These are phyloP conservation scores for Temnothorax ravouxi DNA, from an alignment of 2,888 invertebrate species.

Conservation along the genomic window DNA sequence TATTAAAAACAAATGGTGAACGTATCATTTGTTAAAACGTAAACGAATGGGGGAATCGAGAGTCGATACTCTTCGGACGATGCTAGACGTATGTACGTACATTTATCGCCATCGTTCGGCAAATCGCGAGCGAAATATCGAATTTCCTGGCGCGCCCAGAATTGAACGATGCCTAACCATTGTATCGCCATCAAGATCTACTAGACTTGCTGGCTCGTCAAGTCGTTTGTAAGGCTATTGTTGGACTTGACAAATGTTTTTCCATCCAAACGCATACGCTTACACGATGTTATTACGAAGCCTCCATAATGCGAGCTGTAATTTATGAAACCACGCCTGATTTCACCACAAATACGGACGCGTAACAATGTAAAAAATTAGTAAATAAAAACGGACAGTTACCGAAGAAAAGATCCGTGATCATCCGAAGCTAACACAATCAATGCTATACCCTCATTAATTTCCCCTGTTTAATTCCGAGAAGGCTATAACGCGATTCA, in stretches of 20 bases:
- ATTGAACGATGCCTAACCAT: conserved; percentile 77
- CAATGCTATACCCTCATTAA: conserved; percentile 18
- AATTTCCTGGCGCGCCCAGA: conserved; percentile 80
- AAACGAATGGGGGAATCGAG: conserved; percentile 22
- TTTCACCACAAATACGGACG: conserved; percentile 40
- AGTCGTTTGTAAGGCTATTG: conserved; percentile 75
- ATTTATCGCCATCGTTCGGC: conserved; percentile 75
- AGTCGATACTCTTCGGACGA: conserved; percentile 61
- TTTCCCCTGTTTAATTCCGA: conserved; percentile 12
- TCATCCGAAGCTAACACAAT: background rate
- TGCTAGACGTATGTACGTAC: conserved; percentile 66
- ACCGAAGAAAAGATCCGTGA: background rate
- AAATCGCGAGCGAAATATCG: conserved; percentile 76
- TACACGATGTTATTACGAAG: conserved; percentile 38
- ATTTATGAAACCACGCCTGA: conserved; percentile 35
- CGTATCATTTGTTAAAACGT: conserved; percentile 35
- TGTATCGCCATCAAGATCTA: conserved; percentile 71
- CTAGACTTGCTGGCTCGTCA: conserved; percentile 68
- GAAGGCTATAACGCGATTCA: background rate
- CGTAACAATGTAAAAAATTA: background rate
- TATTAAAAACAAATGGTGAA: background rate
- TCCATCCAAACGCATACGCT: conserved; percentile 40
- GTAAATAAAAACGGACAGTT: background rate
- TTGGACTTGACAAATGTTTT: conserved; percentile 70
- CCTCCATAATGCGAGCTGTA: conserved; percentile 20